A percentile compares a stretch with the other conserved stretches of the same genome.
Conservation (phyloP, 2,797 vertebrate genomes). For the Fistularia commersonii region DNA sequence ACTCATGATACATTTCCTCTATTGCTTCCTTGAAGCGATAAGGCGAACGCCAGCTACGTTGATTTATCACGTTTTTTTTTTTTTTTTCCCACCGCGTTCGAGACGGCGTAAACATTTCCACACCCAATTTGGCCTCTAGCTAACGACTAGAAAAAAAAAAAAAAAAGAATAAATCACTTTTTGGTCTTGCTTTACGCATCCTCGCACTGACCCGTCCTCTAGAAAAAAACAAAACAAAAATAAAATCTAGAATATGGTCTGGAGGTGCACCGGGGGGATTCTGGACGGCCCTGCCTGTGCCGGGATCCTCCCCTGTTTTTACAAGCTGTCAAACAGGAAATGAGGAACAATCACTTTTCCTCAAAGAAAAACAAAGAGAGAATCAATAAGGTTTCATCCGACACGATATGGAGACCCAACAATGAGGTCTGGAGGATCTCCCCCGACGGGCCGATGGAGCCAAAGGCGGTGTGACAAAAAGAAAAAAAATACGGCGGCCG, state of each 20-base stretch:
- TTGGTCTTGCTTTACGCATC: slow-evolving; percentile 21
- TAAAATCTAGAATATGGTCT: no score
- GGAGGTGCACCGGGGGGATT: slow-evolving; percentile 18
- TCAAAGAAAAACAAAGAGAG: slow-evolving; percentile 56
- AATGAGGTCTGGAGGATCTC: slow-evolving; percentile 62
- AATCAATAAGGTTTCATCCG: slow-evolving; percentile 70
- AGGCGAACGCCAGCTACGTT: no score
- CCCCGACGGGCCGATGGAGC: slow-evolving; percentile 34
- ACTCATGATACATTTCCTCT: background rate
- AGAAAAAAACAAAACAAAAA: slow-evolving; percentile 34
- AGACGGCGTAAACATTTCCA: slow-evolving; percentile 25
- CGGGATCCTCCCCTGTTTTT: slow-evolving; percentile 46
- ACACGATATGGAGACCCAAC: slow-evolving; percentile 61
- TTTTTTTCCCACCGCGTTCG: slow-evolving; percentile 1
- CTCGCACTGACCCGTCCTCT: slow-evolving; percentile 28
- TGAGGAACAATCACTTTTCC: slow-evolving; percentile 53
- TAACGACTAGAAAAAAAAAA: slow-evolving; percentile 14
- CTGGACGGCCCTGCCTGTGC: slow-evolving; percentile 36
- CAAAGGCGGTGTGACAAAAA: background rate
- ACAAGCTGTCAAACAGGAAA: slow-evolving; percentile 60
- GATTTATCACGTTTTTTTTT: no score
- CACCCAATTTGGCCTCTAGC: background rate
- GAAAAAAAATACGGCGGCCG: no score
- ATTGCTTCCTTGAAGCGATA: background rate
- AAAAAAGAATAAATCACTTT: no score